phyloP scores from a whole-genome alignment of 2,888 invertebrate genomes.

The Pseudanteris insignis region DNA sequence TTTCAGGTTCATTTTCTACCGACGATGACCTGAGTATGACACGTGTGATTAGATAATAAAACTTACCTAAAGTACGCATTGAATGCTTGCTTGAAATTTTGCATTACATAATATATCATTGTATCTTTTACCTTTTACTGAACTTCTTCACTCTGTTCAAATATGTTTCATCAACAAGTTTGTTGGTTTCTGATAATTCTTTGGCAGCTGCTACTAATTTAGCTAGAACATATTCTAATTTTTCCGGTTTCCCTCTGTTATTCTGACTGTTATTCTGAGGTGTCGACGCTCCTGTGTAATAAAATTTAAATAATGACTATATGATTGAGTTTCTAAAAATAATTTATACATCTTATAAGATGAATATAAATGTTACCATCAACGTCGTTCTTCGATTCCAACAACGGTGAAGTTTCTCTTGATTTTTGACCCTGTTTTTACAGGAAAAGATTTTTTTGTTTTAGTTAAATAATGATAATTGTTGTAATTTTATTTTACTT shows the following conservation, averaged over 20 bases:
- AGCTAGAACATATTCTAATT: conserved; percentile 61
- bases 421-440: conserved; percentile 73
- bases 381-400: conserved; percentile 77
- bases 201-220: conserved; percentile 63
- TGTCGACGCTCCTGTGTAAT: conserved; percentile 13
- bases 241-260: conserved; percentile 56
- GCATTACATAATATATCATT: too few species aligned
- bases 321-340: neutral
- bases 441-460: too few species aligned
- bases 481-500: too few species aligned
- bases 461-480: too few species aligned
- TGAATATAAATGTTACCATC: too few species aligned
- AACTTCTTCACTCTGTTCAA: conserved; percentile 57
- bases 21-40: neutral
- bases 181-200: conserved; percentile 62
- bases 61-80: neutral
- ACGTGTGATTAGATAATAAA: neutral
- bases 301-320: too few species aligned
- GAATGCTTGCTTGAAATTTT: too few species aligned
- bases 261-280: conserved; percentile 12
- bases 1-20: neutral
- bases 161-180: conserved; percentile 54
- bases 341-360: neutral
- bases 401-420: conserved; percentile 78
- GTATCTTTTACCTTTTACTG: conserved; percentile 59